phyloP scores from a whole-genome alignment of 1,140 invertebrate species.

The Euwallacea similis region DNA sequence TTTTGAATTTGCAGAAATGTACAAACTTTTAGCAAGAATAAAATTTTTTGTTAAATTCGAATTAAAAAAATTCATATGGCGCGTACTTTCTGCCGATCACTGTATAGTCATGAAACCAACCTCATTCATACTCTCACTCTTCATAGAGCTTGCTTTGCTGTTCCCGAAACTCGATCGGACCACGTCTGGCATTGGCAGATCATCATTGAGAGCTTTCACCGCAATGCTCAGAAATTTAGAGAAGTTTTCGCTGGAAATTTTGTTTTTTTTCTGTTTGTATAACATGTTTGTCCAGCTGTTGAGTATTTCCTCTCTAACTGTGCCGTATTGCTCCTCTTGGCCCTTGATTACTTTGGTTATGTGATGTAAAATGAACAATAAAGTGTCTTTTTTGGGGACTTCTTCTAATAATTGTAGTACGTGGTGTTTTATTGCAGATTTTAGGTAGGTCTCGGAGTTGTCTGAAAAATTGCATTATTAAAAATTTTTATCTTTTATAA shows the following conservation, averaged over 20 bases:
- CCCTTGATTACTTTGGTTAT: conserved; percentile 83
- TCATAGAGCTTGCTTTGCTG: conserved; percentile 6
- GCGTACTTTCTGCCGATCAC: no score
- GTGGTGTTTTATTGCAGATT: conserved; percentile 23
- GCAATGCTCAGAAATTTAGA: conserved; percentile 33
- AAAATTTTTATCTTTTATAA: conserved; percentile 6
- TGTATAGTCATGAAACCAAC: conserved; percentile 6
- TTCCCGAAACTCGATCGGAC: conserved; percentile 30
- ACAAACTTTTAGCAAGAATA: no score
- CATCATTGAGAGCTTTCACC: conserved; percentile 33
- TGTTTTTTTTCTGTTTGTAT: conserved; percentile 25
- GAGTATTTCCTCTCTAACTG: conserved; percentile 29
- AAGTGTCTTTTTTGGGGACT: conserved; percentile 62
- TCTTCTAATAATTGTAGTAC: conserved; percentile 31
- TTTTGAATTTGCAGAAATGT: no score
- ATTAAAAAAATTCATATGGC: no score
- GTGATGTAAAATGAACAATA: conserved; percentile 92
- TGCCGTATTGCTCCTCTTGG: conserved; percentile 45
- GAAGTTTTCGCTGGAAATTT: conserved; percentile 25
- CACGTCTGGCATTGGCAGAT: conserved; percentile 22
- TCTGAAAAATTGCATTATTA: conserved; percentile 22
- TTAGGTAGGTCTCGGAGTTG: conserved; percentile 29
- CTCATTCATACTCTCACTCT: conserved; percentile 20
- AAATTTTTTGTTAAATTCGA: no score
- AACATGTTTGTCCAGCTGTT: conserved; percentile 33